phyloP scores from a whole-genome alignment of 2,797 vertebrate genomes.

The Sitta carolinensis region DNA sequence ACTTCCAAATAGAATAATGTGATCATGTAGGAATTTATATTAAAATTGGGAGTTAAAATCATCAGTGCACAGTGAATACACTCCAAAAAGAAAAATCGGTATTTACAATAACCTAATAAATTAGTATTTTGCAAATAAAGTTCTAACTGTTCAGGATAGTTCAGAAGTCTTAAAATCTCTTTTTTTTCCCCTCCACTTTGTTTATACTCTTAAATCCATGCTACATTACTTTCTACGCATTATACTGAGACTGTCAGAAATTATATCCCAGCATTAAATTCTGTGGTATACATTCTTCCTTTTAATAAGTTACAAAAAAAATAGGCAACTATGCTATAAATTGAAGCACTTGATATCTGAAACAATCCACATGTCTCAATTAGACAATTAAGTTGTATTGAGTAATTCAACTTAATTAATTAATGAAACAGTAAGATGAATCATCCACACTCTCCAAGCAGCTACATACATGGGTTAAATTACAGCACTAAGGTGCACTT shows the following conservation, averaged over 20 bases:
- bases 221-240: neutral
- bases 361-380: neutral
- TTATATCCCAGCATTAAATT: neutral
- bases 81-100: neutral
- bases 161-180: neutral
- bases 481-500: neutral
- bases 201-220: neutral
- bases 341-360: neutral
- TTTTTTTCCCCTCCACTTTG: neutral
- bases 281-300: neutral
- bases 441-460: neutral
- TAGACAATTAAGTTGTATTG: no score
- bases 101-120: neutral
- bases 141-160: neutral
- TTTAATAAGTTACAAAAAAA: neutral
- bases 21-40: neutral
- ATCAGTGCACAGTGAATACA: neutral
- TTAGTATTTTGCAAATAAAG: neutral
- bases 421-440: no score
- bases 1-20: neutral
- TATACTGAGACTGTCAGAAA: neutral
- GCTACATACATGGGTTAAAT: neutral
- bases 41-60: neutral
- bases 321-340: neutral
- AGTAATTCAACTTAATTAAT: no score